A percentile compares a stretch with the other conserved stretches of the same genome.
These are phyloP conservation scores for Nannospalax galili DNA, from an alignment of 2,113 vertebrate genomes.

Conservation along the genomic window DNA sequence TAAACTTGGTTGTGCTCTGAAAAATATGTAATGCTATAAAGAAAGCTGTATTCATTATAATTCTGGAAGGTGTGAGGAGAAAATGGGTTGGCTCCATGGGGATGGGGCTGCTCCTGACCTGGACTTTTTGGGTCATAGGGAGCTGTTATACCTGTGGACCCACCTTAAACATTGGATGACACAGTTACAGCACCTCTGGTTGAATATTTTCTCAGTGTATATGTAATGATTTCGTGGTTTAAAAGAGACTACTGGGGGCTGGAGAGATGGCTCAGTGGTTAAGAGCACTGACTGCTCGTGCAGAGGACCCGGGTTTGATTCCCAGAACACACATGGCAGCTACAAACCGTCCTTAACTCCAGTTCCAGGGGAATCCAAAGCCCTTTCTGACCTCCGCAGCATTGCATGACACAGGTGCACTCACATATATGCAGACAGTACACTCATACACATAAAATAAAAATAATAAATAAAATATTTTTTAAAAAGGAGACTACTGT, in stretches of 20 bases:
- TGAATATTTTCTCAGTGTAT: neutral
- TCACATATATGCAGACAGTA: no score
- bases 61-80: neutral
- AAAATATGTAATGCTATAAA: conserved; percentile 20
- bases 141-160: neutral
- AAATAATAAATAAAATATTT: no score
- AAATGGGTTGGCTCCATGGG: neutral
- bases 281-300: no score
- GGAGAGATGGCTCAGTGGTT: no score
- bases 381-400: no score
- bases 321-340: no score
- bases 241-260: neutral
- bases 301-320: no score
- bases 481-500: no score
- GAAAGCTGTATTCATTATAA: conserved; percentile 5
- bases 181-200: neutral
- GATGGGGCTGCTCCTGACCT: neutral
- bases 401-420: no score
- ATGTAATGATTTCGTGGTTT: neutral
- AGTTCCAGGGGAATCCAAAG: no score
- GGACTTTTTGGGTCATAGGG: neutral
- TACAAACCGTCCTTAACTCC: no score
- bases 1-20: neutral
- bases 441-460: no score
- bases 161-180: neutral